Evolutionary conservation across 2,797 vertebrate species (phyloP), one percentile per base, ranked within the genome.

Genomic region (Sorex maritimensis): DNA sequence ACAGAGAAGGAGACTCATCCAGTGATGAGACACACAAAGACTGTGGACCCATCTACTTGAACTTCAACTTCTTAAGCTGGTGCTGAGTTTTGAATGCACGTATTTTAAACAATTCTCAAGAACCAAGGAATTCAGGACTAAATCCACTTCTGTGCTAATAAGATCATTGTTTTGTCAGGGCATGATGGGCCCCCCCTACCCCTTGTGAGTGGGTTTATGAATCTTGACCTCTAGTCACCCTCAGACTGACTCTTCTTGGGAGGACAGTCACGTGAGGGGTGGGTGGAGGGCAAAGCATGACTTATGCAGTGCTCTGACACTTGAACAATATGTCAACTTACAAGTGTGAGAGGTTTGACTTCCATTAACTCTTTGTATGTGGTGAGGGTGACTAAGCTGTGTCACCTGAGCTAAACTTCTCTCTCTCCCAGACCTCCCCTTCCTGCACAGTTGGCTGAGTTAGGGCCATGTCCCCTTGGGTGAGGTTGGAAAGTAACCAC

Each of bases 381-480:
- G 24, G 21, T 49, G 8, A 28, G 13, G 68, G 77, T 52, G 23
- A 15, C 82, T 71, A 3, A 21, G 17, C 73, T 23, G 24, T 11
- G 58, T 74, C 58, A 69, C 30, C 13, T 83, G 24, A 84, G 14
- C 49, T 80, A 67, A 92, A 61, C 41, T 73, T 44, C 78, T 63
- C 55, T 6, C 15, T 7, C 82, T 92, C 24, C n/a, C 92, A 82
- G 28, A 77, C 71, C 63, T 83, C 68, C 9, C 19, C 63, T 84
- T 77, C n/a, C 9, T 72, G 19, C 8, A 58, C 14, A 41, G 23
- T 61, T 46, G 81, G 72, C 38, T 77, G 61, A 13, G 6, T 4
- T 19, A 69, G 17, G 65, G 65, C 7, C 58, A 61, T 2, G 1
- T 34, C 41, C 61, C 30, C 49, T 55, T 74, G 34, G 21, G 8